Conservation (phyloP, 2,888 invertebrate genomes). For the Lycaena phlaeas region DNA sequence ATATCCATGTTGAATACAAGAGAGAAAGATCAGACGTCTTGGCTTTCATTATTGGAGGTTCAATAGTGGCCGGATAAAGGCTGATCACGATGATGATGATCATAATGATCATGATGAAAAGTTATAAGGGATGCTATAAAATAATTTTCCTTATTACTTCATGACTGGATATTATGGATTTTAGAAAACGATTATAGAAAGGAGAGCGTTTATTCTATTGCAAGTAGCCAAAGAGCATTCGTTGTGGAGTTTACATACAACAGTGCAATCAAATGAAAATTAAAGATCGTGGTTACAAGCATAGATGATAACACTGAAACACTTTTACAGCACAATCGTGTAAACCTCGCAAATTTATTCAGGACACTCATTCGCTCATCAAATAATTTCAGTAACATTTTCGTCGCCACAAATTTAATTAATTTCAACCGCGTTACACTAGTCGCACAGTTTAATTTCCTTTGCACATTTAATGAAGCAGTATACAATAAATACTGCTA, state of each 20-base stretch:
- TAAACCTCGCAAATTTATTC: slow-evolving; percentile 61
- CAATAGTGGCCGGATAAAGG: too few species aligned
- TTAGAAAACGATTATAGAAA: background rate
- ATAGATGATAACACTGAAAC: background rate
- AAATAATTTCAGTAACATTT: slow-evolving; percentile 11
- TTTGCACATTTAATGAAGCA: slow-evolving; percentile 1
- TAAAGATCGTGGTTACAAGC: background rate
- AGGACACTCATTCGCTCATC: slow-evolving; percentile 9
- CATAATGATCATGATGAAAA: too few species aligned
- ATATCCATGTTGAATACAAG: too few species aligned
- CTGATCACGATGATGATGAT: too few species aligned
- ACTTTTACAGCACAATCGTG: slow-evolving; percentile 28
- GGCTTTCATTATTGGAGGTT: too few species aligned
- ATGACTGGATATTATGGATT: too few species aligned
- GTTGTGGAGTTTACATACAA: background rate
- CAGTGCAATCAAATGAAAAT: background rate
- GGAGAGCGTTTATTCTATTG: too few species aligned
- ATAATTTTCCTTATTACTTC: too few species aligned
- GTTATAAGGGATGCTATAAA: too few species aligned
- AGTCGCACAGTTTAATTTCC: background rate
- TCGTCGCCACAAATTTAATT: background rate
- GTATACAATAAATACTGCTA: slow-evolving; percentile 10
- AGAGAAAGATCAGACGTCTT: too few species aligned
- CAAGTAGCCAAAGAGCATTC: background rate
- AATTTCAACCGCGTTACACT: background rate